These are phyloP conservation scores for Synaphobranchus kaupii DNA, from an alignment of 2,797 vertebrate species.

Conservation along the genomic window DNA sequence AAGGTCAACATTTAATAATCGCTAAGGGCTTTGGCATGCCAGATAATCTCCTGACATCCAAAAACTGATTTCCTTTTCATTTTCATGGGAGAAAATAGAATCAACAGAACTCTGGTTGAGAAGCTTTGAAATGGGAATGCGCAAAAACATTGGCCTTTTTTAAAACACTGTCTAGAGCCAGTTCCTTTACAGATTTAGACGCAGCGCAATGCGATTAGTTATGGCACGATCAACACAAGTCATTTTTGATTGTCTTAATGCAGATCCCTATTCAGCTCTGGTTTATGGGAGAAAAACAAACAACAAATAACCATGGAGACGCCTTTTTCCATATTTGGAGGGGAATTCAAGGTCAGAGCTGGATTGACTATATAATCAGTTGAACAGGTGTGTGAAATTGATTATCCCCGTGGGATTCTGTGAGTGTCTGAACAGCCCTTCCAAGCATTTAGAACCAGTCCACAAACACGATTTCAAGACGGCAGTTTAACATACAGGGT, in stretches of 20 bases:
- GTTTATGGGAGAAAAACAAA: background rate
- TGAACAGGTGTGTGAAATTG: constrained; percentile 46
- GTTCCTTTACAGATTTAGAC: background rate
- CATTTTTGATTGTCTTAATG: background rate
- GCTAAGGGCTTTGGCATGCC: background rate
- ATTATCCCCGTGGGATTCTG: constrained; percentile 44
- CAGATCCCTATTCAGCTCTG: background rate
- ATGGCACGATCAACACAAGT: background rate
- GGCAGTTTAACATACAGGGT: background rate
- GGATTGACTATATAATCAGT: constrained; percentile 37
- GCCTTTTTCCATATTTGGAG: constrained; percentile 29
- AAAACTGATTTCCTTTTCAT: background rate
- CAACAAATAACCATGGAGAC: background rate
- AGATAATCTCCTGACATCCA: background rate
- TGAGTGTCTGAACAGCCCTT: constrained; percentile 43
- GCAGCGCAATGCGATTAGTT: background rate
- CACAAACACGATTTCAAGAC: constrained; percentile 4
- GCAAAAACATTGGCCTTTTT: background rate
- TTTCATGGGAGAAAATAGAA: background rate
- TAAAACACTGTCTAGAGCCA: background rate
- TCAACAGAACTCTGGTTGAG: background rate
- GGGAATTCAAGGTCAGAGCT: constrained; percentile 44
- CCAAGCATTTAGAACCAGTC: constrained; percentile 37
- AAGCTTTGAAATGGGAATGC: background rate
- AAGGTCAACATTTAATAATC: background rate